These are phyloP conservation scores for Lepidochitona cinerea DNA, from an alignment of 2,888 invertebrate species.

Conservation along the genomic window DNA sequence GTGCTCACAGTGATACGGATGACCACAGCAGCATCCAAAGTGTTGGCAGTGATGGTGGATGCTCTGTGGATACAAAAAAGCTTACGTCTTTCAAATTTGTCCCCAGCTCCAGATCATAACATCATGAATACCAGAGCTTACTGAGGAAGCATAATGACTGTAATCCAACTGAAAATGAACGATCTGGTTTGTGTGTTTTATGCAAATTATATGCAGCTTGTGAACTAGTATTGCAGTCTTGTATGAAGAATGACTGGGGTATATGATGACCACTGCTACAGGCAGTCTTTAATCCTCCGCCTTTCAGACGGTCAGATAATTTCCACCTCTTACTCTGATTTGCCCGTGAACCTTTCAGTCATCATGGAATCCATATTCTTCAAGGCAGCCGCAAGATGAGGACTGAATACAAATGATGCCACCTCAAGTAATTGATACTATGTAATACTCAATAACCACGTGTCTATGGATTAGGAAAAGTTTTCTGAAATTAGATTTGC, in stretches of 20 bases:
- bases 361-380: not conserved
- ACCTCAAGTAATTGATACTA: not conserved
- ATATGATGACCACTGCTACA: too few relatives aligned
- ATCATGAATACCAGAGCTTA: not conserved
- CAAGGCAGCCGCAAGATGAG: not conserved
- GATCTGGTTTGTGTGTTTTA: conserved; percentile 3
- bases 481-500: too few relatives aligned
- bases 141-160: not conserved
- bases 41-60: conserved; percentile 79
- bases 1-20: conserved; percentile 82
- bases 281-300: too few relatives aligned
- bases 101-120: not conserved
- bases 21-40: conserved; percentile 82
- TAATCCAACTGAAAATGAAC: not conserved
- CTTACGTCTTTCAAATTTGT: not conserved
- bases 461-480: too few relatives aligned
- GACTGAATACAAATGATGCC: not conserved
- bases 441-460: not conserved
- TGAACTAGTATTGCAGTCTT: conserved; percentile 6
- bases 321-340: too few relatives aligned
- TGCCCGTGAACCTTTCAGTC: too few relatives aligned
- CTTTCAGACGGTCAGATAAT: too few relatives aligned
- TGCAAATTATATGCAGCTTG: conserved; percentile 8
- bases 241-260: too few relatives aligned
- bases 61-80: conserved; percentile 69